Evolutionary conservation across 2,113 vertebrate genomes (phyloP).

Genomic region (Ammodytes marinus): DNA sequence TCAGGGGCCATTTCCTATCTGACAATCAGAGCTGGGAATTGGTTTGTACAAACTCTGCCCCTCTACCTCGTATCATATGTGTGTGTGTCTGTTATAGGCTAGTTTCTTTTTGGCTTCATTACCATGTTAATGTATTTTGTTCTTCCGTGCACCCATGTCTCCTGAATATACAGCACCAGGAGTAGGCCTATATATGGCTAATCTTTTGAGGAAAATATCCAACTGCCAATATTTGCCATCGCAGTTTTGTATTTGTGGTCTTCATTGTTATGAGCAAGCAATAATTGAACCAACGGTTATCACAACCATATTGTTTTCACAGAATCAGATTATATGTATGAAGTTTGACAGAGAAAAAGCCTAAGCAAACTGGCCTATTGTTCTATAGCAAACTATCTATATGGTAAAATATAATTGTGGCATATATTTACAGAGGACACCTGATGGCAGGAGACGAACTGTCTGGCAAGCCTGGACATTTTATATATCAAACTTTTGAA

Average conservation of each 20-base stretch:
- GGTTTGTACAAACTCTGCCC: constrained; percentile 9
- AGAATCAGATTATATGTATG: neutral
- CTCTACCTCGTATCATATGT: neutral
- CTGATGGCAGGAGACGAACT: too few relatives aligned
- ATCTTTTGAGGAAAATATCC: neutral
- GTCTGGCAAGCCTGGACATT: too few relatives aligned
- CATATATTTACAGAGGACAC: too few relatives aligned
- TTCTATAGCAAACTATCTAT: neutral
- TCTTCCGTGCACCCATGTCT: neutral
- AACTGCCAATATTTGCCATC: accelerated
- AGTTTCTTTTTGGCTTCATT: constrained; percentile 12
- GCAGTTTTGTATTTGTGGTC: neutral
- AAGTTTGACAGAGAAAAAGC: neutral
- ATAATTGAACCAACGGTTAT: neutral
- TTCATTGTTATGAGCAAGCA: neutral
- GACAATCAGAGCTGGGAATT: constrained; percentile 18
- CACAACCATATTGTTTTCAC: neutral
- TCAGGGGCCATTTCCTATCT: constrained; percentile 15
- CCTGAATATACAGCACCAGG: neutral
- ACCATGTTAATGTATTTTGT: neutral
- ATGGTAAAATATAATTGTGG: too few relatives aligned
- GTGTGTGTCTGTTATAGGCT: neutral
- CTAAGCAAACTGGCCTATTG: neutral
- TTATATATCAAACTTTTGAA: too few relatives aligned
- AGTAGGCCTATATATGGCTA: neutral